Conservation (phyloP, 2,888 invertebrate species). For the Agriopis marginaria region DNA sequence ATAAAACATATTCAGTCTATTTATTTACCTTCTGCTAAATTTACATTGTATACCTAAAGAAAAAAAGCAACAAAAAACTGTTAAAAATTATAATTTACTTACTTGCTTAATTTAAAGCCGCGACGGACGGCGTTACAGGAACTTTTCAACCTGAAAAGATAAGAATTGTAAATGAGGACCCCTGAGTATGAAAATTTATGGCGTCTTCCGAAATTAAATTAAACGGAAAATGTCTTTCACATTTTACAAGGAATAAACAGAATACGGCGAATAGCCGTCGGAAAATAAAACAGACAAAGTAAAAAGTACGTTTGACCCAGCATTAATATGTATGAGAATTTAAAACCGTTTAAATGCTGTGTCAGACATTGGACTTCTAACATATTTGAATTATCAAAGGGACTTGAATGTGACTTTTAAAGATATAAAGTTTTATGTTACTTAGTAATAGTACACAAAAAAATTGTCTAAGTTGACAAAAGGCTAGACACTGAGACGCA, state of each 20-base stretch:
- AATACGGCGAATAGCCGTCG: background rate
- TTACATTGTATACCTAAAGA: background rate
- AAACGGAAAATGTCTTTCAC: conserved; percentile 46
- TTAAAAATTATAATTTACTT: conserved; percentile 51
- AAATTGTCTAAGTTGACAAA: too few relatives aligned
- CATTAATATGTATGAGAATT: background rate
- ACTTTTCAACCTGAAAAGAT: conserved; percentile 77
- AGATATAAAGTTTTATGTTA: too few relatives aligned
- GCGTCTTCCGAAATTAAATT: conserved; percentile 52
- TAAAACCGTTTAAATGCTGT: background rate
- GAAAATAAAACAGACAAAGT: conserved; percentile 11
- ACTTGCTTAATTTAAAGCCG: conserved; percentile 76
- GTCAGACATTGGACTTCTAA: background rate
- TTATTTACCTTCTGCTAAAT: background rate
- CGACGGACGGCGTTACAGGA: conserved; percentile 77
- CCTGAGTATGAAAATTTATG: conserved; percentile 54
- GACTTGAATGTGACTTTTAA: background rate
- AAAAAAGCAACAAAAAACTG: conserved; percentile 10
- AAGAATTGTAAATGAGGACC: conserved; percentile 54
- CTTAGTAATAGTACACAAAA: too few relatives aligned
- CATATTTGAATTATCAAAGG: conserved; percentile 2
- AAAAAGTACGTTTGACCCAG: too few relatives aligned
- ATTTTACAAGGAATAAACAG: conserved; percentile 35
- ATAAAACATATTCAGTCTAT: background rate
- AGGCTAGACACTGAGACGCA: too few relatives aligned